These are phyloP conservation scores for Drepana arcuata DNA, from an alignment of 1,140 invertebrate species.

Conservation along the genomic window DNA sequence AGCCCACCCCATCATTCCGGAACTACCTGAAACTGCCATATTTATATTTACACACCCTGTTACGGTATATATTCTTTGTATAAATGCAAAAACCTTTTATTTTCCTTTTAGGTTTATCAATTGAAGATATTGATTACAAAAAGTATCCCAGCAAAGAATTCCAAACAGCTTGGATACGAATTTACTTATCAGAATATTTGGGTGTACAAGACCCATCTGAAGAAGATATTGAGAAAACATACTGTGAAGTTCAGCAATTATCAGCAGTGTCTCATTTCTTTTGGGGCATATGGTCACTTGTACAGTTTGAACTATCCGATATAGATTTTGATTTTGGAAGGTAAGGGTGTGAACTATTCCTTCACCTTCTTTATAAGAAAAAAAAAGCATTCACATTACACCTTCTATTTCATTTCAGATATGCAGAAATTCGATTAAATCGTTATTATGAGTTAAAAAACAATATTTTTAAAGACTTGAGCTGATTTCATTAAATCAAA, in stretches of 20 bases:
- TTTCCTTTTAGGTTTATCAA: conserved; percentile 76
- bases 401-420: conserved; percentile 66
- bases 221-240: conserved; percentile 79
- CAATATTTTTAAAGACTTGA: conserved; percentile 24
- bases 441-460: conserved; percentile 74
- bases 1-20: no score
- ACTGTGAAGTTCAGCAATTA: conserved; percentile 86
- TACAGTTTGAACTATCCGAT: conserved; percentile 90
- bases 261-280: conserved; percentile 88
- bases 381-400: not conserved
- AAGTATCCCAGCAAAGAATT: conserved; percentile 86
- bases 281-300: conserved; percentile 94
- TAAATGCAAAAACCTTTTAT: no score
- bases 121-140: conserved; percentile 79
- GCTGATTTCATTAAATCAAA: no score
- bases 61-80: no score
- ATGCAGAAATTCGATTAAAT: conserved; percentile 77
- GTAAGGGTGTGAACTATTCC: conserved; percentile 73
- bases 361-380: not conserved
- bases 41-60: no score
- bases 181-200: conserved; percentile 81
- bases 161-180: conserved; percentile 86
- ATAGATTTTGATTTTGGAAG: conserved; percentile 96
- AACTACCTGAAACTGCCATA: no score
- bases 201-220: conserved; percentile 64